These are phyloP conservation scores for Cassiopea xamachana DNA, from an alignment of 30 jellyfish, hydroid and myxozoan species.

Conservation along the genomic window DNA sequence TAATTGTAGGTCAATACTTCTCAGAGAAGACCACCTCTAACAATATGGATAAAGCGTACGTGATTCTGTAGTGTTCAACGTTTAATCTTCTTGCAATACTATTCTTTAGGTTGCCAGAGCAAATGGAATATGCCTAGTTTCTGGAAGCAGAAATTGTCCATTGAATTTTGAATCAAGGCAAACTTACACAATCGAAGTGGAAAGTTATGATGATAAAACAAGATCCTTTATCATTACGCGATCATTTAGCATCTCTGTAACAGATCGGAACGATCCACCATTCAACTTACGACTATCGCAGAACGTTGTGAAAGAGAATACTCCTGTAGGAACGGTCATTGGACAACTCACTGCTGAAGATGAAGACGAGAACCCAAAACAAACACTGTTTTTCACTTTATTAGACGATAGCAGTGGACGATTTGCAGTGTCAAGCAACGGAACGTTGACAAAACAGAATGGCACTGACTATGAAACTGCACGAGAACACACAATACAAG, in stretches of 20 bases:
- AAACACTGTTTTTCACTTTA: constrained; percentile 48
- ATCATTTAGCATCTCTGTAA: constrained; percentile 50
- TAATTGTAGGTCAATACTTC: no score
- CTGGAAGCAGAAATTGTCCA: constrained; percentile 64
- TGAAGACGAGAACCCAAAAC: constrained; percentile 77
- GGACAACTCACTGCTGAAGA: constrained; percentile 75
- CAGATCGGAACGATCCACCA: constrained; percentile 80
- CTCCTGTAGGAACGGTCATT: constrained; percentile 53
- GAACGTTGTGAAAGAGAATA: constrained; percentile 73
- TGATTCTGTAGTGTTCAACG: no score
- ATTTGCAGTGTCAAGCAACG: constrained; percentile 53
- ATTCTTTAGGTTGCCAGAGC: constrained; percentile 55
- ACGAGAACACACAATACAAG: constrained; percentile 59
- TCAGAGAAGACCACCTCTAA: no score
- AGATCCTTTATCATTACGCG: constrained; percentile 70
- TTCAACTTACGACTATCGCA: constrained; percentile 45
- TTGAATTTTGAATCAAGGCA: constrained; percentile 69
- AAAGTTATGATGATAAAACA: constrained; percentile 73
- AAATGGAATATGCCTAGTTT: constrained; percentile 43
- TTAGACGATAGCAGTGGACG: constrained; percentile 66
- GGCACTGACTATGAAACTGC: constrained; percentile 74
- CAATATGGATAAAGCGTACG: no score
- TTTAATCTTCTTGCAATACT: not conserved
- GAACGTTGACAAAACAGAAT: constrained; percentile 41
- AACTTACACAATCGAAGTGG: constrained; percentile 27